Percentiles rank a stretch among this genome's conserved stretches.
Conservation (phyloP, 92 coral and sea anemone species). For the Paragorgia papillata region DNA sequence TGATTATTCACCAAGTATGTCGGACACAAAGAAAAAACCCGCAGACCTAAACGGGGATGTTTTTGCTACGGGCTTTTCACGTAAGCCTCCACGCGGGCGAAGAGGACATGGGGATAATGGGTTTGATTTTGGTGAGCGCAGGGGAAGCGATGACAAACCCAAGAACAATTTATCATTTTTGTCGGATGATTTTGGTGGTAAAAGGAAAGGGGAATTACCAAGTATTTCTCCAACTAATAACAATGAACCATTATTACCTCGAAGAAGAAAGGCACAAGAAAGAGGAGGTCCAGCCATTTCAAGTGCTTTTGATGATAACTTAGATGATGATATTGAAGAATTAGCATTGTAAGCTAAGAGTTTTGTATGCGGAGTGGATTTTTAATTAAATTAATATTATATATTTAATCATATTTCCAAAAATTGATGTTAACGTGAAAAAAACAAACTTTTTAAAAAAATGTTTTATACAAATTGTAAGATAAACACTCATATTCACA, state of each 20-base stretch:
- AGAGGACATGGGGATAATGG: constrained; percentile 57
- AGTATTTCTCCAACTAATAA: constrained; percentile 71
- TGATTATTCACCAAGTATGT: constrained; percentile 70
- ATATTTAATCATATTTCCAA: too few species aligned
- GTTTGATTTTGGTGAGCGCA: constrained; percentile 71
- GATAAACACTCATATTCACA: too few species aligned
- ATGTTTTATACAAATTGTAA: background rate
- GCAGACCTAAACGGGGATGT: constrained; percentile 47
- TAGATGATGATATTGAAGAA: constrained; percentile 93
- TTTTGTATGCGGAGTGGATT: too few species aligned
- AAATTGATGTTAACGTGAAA: background rate
- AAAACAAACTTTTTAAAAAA: background rate
- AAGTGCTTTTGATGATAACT: constrained; percentile 66
- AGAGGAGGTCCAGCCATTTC: constrained; percentile 69
- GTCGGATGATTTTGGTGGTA: constrained; percentile 19
- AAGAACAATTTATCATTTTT: constrained; percentile 53
- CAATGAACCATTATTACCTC: constrained; percentile 56
- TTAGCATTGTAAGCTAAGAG: constrained; percentile 76
- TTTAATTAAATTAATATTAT: too few species aligned
- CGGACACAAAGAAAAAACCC: constrained; percentile 29
- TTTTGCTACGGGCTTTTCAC: constrained; percentile 42
- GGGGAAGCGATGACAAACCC: constrained; percentile 61
- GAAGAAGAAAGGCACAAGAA: constrained; percentile 59
- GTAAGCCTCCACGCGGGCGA: constrained; percentile 48
- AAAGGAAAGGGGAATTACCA: constrained; percentile 68